phyloP scores from a whole-genome alignment of 2,888 invertebrate genomes.

The Proisotoma minuta region DNA sequence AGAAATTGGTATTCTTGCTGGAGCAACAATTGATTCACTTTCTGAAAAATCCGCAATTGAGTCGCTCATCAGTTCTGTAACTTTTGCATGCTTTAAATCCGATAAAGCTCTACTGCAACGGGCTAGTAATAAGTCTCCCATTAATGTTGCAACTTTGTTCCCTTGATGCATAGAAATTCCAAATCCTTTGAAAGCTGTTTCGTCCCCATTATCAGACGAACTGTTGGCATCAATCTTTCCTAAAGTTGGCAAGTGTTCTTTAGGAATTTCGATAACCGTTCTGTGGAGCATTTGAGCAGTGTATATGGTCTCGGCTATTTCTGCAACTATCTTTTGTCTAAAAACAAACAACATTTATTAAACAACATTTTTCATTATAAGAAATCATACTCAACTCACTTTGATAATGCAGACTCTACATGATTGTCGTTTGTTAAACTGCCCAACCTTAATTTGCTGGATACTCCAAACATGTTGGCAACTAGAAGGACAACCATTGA shows the following conservation, averaged over 20 bases:
- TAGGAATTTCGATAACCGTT: conserved; percentile 33
- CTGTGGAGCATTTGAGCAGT: conserved; percentile 34
- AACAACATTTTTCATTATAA: too few relatives aligned
- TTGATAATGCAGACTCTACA: conserved; percentile 14
- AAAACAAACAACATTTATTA: not conserved
- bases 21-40: conserved; percentile 36
- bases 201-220: conserved; percentile 6
- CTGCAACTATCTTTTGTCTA: conserved; percentile 31
- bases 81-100: conserved; percentile 30
- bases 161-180: conserved; percentile 26
- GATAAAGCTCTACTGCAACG: conserved; percentile 38
- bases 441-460: too few relatives aligned
- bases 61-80: conserved; percentile 43
- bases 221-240: not conserved
- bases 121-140: conserved; percentile 39
- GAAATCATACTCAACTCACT: conserved; percentile 19
- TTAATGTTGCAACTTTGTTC: conserved; percentile 35
- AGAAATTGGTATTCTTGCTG: conserved; percentile 1
- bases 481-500: conserved; percentile 38
- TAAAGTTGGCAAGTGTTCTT: not conserved
- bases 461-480: conserved; percentile 26
- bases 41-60: conserved; percentile 41
- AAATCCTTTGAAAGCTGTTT: conserved; percentile 16
- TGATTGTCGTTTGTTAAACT: not conserved
- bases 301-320: conserved; percentile 42